A percentile compares a stretch with the other conserved stretches of the same genome.
Evolutionary conservation across 2,888 invertebrate species (phyloP).

Genomic region (Axea sp.): DNA sequence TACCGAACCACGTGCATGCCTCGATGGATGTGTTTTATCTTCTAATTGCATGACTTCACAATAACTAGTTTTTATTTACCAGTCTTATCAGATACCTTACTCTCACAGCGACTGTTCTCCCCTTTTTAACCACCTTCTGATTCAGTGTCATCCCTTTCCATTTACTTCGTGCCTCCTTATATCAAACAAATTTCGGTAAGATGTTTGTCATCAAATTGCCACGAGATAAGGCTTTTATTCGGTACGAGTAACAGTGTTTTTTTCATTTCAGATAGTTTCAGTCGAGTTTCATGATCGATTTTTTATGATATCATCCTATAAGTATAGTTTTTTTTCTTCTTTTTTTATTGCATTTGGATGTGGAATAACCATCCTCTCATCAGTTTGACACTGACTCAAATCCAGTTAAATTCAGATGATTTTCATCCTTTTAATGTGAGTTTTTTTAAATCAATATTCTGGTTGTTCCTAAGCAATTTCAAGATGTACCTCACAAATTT

Average conservation of each 20-base stretch:
- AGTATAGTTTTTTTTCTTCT: too few species aligned
- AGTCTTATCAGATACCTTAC: constrained; percentile 25
- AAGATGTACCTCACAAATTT: too few species aligned
- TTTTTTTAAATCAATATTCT: too few species aligned
- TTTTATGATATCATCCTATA: too few species aligned
- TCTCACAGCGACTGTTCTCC: constrained; percentile 7
- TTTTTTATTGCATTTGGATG: too few species aligned
- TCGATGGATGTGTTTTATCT: constrained; percentile 60
- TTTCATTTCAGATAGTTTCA: constrained; percentile 14
- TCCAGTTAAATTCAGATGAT: too few species aligned
- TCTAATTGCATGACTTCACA: constrained; percentile 52
- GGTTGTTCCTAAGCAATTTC: too few species aligned
- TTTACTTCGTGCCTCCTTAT: not conserved
- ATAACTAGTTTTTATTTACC: constrained; percentile 28
- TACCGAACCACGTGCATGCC: constrained; percentile 61
- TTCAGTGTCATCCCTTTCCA: constrained; percentile 14
- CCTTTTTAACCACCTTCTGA: constrained; percentile 18
- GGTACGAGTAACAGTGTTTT: constrained; percentile 8
- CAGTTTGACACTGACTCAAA: too few species aligned
- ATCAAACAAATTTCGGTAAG: constrained; percentile 11
- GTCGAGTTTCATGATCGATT: too few species aligned
- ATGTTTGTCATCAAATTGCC: constrained; percentile 10
- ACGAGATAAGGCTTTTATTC: constrained; percentile 5
- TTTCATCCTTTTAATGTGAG: too few species aligned
- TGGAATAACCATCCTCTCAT: too few species aligned